phyloP scores from a whole-genome alignment of 2,888 invertebrate genomes.

The Aromia moschata region DNA sequence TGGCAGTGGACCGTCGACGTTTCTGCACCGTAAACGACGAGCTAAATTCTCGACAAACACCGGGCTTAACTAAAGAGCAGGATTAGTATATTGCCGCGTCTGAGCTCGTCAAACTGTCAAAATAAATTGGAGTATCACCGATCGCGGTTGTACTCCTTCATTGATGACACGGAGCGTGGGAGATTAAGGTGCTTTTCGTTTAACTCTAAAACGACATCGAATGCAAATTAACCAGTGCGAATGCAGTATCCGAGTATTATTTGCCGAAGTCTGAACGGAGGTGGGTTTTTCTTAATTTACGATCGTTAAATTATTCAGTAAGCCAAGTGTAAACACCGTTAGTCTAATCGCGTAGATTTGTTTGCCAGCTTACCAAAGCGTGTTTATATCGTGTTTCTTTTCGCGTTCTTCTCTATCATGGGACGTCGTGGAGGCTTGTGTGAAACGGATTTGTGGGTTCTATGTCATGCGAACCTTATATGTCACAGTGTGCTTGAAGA shows the following conservation, averaged over 20 bases:
- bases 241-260: background rate
- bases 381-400: no score
- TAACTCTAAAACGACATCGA: constrained; percentile 16
- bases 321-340: background rate
- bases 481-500: no score
- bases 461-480: no score
- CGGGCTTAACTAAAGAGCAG: background rate
- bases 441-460: no score
- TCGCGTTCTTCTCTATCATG: no score
- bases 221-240: constrained; percentile 21
- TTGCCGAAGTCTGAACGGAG: background rate
- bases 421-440: no score
- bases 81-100: constrained; percentile 4
- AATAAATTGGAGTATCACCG: constrained; percentile 21
- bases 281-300: constrained; percentile 3
- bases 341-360: background rate
- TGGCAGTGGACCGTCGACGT: background rate
- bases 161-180: constrained; percentile 20
- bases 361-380: no score
- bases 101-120: constrained; percentile 20
- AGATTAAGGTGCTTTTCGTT: constrained; percentile 17
- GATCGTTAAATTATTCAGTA: constrained; percentile 1
- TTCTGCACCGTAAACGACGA: background rate
- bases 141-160: constrained; percentile 6
- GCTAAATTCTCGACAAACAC: background rate